Evolutionary conservation across 1,140 invertebrate genomes (phyloP).

Genomic region (Stenopsyche tienmushanensis): DNA sequence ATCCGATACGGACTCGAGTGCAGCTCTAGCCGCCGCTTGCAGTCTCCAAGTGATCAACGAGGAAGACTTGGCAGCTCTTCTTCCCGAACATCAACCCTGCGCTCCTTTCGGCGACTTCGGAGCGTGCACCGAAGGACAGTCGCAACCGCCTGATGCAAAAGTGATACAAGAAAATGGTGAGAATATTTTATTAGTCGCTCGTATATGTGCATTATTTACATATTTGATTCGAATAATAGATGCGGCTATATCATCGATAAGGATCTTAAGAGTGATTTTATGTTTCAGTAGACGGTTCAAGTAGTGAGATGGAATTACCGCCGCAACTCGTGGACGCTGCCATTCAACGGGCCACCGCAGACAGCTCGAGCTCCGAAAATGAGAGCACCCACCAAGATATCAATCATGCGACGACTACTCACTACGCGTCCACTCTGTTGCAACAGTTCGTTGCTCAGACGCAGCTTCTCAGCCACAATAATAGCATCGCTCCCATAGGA

Average conservation of each 20-base stretch:
- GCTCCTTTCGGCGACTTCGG: constrained; percentile 59
- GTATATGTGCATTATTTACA: no score
- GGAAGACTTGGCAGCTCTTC: constrained; percentile 66
- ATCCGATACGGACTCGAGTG: constrained; percentile 50
- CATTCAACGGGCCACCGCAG: constrained; percentile 64
- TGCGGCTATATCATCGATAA: no score
- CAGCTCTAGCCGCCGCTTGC: constrained; percentile 52
- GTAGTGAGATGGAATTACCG: constrained; percentile 69
- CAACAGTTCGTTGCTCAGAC: constrained; percentile 67
- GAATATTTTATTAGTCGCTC: no score
- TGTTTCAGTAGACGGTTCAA: constrained; percentile 56
- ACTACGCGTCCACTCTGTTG: constrained; percentile 61
- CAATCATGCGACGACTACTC: constrained; percentile 51
- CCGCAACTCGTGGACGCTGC: constrained; percentile 68
- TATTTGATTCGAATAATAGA: no score
- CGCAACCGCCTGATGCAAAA: constrained; percentile 44
- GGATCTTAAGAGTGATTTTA: no score
- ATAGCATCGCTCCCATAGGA: constrained; percentile 11
- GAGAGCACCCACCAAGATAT: constrained; percentile 55
- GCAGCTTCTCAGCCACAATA: constrained; percentile 58
- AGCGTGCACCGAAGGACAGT: constrained; percentile 41
- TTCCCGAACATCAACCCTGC: constrained; percentile 62
- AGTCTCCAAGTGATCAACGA: constrained; percentile 54
- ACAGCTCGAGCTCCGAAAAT: constrained; percentile 63
- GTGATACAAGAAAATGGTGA: constrained; percentile 38